These are phyloP conservation scores for Drosophila tanythrix DNA, from an alignment of 2,888 invertebrate genomes.

Conservation along the genomic window DNA sequence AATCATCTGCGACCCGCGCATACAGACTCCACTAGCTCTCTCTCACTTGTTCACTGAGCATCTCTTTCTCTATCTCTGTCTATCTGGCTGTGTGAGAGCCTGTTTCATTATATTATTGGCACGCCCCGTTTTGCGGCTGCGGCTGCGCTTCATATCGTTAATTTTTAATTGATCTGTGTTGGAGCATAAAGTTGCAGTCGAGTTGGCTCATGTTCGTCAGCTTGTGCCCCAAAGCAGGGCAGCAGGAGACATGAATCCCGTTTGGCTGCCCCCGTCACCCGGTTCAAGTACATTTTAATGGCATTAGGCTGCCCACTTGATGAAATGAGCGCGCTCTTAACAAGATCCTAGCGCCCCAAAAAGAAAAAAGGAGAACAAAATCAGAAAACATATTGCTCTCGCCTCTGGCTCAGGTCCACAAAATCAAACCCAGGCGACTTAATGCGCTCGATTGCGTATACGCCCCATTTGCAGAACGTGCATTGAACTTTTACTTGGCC, in stretches of 20 bases:
- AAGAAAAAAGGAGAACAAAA: conserved; percentile 9
- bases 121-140: conserved; percentile 79
- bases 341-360: conserved; percentile 81
- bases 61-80: conserved; percentile 7
- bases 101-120: conserved; percentile 84
- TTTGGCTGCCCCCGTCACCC: conserved; percentile 14
- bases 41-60: background rate
- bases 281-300: conserved; percentile 81
- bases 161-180: conserved; percentile 83
- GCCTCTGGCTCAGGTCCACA: conserved; percentile 35
- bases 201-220: conserved; percentile 60
- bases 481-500: conserved; percentile 76
- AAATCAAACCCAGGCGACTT: conserved; percentile 44
- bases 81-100: conserved; percentile 47
- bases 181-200: conserved; percentile 60
- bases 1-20: conserved; percentile 51
- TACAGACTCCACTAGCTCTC: conserved; percentile 36
- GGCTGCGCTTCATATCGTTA: conserved; percentile 82
- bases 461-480: conserved; percentile 77
- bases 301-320: conserved; percentile 77
- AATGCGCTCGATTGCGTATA: conserved; percentile 79
- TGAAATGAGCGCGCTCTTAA: conserved; percentile 79
- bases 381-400: conserved; percentile 38
- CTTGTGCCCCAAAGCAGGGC: conserved; percentile 46
- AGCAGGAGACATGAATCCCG: conserved; percentile 34